Base-by-base conservation (phyloP, 2,113 vertebrate genomes). In the Sander lucioperca region DNA sequence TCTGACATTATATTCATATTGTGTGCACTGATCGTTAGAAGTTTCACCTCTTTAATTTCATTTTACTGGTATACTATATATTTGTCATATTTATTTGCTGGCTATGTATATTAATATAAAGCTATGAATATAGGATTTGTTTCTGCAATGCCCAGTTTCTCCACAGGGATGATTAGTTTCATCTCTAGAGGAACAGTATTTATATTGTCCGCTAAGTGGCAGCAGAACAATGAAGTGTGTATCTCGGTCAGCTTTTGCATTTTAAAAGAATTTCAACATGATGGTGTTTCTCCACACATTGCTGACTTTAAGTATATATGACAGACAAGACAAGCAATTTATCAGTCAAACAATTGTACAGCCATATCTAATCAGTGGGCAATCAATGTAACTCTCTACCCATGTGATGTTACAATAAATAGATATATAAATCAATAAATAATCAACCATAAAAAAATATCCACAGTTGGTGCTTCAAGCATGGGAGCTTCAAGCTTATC, bases 191-290 rank as follows among this genome's bases (percentile, higher is more conserved):
- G 2, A 50, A 45, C 30, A 88, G 7, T 81, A 43, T 62, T 23
- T 11, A 45, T 50, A 50, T 19, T 45, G 47, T 64, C 90, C 91
- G 91, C 82, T 61, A 80, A 30, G 81, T 77, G 91, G 84, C 85
- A 87, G 80, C 82, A 93, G 57, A 89, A 27, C 74, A 48, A 27
- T 16, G 21, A 18, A 68, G 33, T 63, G 7, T 59, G 9, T 5
- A 73, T 33, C 45, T 23, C 14, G 48, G 5, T n/a, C 21, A 14
- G 62, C n/a, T 8, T 66, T 48, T 48, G 53, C n/a, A 36, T 48
- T 18, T 23, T 1, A 48, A 43, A 77, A 67, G 1, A 58, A 63
- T 51, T 23, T 48, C 58, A 21, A 58, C 14, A 57, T 7, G 11
- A 2, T 81, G 21, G 33, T 0, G 4, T 51, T 74, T 61, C 19